A percentile compares a stretch with the other conserved stretches of the same genome.
Evolutionary conservation across 2,888 invertebrate species (phyloP).

Genomic region (Pedicia rivosa): DNA sequence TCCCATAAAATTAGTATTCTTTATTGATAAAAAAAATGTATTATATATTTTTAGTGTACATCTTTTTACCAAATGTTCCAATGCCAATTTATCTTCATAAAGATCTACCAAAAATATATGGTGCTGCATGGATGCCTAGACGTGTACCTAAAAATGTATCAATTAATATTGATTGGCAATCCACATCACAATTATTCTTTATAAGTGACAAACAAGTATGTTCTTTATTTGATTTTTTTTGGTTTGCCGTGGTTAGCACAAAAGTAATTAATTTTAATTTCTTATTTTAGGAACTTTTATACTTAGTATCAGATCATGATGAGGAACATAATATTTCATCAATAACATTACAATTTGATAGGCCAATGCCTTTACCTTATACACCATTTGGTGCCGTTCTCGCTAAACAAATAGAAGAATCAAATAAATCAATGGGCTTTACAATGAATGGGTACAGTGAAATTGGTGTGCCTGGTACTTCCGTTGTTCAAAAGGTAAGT

Average conservation of each 20-base stretch:
- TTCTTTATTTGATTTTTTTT: too few relatives aligned
- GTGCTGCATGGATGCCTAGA: slow-evolving; percentile 41
- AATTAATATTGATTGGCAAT: slow-evolving; percentile 38
- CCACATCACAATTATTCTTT: slow-evolving; percentile 42
- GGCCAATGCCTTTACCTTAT: slow-evolving; percentile 19
- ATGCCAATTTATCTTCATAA: slow-evolving; percentile 35
- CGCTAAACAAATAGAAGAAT: slow-evolving; percentile 23
- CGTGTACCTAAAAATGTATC: slow-evolving; percentile 30
- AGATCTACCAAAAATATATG: slow-evolving; percentile 30
- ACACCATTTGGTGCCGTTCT: slow-evolving; percentile 34
- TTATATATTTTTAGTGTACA: slow-evolving; percentile 35
- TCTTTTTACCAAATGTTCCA: slow-evolving; percentile 43
- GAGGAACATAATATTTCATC: slow-evolving; percentile 25
- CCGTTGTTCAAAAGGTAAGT: slow-evolving; percentile 32
- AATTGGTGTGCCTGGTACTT: slow-evolving; percentile 27
- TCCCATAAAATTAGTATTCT: too few relatives aligned
- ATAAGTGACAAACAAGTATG: slow-evolving; percentile 41
- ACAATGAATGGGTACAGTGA: slow-evolving; percentile 13
- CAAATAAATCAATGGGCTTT: slow-evolving; percentile 6
- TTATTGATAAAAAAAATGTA: too few relatives aligned
- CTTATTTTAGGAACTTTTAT: slow-evolving; percentile 31
- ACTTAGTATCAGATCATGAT: slow-evolving; percentile 30
- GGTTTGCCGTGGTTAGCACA: too few relatives aligned
- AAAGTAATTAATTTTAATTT: slow-evolving; percentile 6
- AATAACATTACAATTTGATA: slow-evolving; percentile 19